A percentile compares a stretch with the other conserved stretches of the same genome.
Conservation (phyloP, 2,113 vertebrate species). For the Nothobranchius furzeri region DNA sequence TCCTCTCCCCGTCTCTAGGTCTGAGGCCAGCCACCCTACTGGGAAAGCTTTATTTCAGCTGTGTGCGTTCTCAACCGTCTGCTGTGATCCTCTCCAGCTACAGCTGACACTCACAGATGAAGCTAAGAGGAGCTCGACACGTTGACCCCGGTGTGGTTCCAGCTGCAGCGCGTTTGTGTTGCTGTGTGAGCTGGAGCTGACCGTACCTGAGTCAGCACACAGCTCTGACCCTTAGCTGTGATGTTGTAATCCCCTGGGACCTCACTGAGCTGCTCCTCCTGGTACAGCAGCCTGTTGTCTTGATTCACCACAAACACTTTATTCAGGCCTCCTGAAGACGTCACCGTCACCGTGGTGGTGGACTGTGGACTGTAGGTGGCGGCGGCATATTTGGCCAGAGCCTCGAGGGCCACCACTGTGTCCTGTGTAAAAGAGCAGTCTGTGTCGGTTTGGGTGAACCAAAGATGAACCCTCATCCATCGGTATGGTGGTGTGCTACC, state of each 20-base stretch:
- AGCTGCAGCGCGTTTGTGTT: too few species aligned
- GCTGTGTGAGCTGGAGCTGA: background rate
- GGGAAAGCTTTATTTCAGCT: too few species aligned
- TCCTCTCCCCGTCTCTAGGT: too few species aligned
- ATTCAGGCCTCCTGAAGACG: slow-evolving; percentile 64
- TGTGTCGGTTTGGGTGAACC: background rate
- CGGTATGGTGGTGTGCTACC: slow-evolving; percentile 66
- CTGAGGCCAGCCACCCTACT: too few species aligned
- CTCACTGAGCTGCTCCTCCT: slow-evolving; percentile 75
- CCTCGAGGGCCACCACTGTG: slow-evolving; percentile 89
- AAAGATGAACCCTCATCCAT: too few species aligned
- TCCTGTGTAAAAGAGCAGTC: slow-evolving; percentile 71
- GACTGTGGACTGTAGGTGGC: slow-evolving; percentile 69
- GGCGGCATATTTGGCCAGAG: slow-evolving; percentile 81
- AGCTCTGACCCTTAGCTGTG: slow-evolving; percentile 75
- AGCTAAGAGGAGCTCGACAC: too few species aligned
- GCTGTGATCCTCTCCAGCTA: too few species aligned
- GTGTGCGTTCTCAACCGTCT: too few species aligned
- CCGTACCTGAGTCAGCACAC: slow-evolving; percentile 81
- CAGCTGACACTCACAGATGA: too few species aligned
- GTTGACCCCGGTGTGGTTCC: too few species aligned
- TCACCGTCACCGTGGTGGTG: slow-evolving; percentile 71
- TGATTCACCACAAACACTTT: slow-evolving; percentile 78
- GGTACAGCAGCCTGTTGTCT: slow-evolving; percentile 82
- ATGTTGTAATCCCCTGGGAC: slow-evolving; percentile 78